Base-by-base conservation (phyloP, 2,888 invertebrate species). In the Tetanocera ferruginea region DNA sequence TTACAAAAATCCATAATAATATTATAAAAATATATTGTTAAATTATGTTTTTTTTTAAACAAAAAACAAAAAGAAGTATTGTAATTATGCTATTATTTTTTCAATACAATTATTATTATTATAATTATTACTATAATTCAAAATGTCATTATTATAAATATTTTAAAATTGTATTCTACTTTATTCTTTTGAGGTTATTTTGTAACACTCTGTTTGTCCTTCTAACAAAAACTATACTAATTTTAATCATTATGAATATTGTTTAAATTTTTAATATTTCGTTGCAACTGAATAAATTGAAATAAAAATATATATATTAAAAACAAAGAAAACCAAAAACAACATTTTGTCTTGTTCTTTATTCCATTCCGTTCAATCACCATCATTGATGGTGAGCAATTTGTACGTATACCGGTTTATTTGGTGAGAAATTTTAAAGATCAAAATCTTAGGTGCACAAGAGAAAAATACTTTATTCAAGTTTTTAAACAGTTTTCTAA, bases 11-110 rank as follows among this genome's bases (percentile, higher is more conserved):
- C 57, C 73, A 66, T 73, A 34, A 43, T 57, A 55, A 14, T 28
- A 51, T 72, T 72, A 71, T 60, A 52, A 52, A 60, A 23, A 49
- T 43, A 2, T 55, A 51, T 25, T 23, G 70, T 74, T 64, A 67
- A 11, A 72, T 74, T 76, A 67, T 73, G 75, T 76, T 73, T 80
- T 76, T 77, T 79, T 76, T 78, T 78, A 78, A 52, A 6, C 25
- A 28, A 51, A 43, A 19, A 37, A 25, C 25, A 28, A 51, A 43
- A 19, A 37, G 17, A 17, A 23, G 43, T 37, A 70, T 80, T 77
- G 62, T 76, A 66, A 77, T 74, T 73, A 23, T 23, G 74, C 70
- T 77, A 62, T 66, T 3, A 37, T 60, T 28, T 19, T 1, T 25
- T 43, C 1, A 11, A 43, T 43, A 43, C n/a, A n/a, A n/a, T 23